These are phyloP conservation scores for Alces alces DNA, from an alignment of 2,113 vertebrate genomes.

Conservation along the genomic window DNA sequence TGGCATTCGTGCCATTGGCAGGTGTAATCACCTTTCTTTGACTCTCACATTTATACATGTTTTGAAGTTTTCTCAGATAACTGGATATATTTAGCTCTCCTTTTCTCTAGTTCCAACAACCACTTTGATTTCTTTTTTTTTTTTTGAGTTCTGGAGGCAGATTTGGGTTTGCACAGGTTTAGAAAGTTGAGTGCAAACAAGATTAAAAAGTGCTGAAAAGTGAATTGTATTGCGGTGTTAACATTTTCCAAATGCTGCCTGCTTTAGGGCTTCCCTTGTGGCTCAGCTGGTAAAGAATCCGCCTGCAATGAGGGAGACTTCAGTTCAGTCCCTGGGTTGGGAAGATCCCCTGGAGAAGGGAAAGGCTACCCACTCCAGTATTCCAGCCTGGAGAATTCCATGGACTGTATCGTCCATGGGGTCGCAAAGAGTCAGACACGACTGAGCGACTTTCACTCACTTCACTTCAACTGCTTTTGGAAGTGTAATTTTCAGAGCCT, in stretches of 20 bases:
- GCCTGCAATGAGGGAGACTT: neutral
- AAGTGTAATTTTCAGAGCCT: constrained; percentile 72
- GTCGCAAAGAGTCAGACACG: neutral
- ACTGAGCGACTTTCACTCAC: neutral
- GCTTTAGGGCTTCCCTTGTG: neutral
- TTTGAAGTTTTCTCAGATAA: constrained; percentile 42
- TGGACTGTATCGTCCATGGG: neutral
- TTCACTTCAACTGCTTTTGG: constrained; percentile 55
- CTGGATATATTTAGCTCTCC: constrained; percentile 31
- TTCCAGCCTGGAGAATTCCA: neutral
- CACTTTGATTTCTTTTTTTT: neutral
- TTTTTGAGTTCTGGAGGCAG: neutral
- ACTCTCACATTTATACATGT: neutral
- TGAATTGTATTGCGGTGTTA: constrained; percentile 57
- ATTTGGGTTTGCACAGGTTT: constrained; percentile 14
- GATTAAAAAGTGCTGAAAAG: constrained; percentile 39
- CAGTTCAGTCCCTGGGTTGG: neutral
- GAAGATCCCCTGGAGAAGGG: neutral
- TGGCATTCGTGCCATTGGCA: neutral
- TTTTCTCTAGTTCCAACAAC: constrained; percentile 24
- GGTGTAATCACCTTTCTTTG: constrained; percentile 31
- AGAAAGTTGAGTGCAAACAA: neutral
- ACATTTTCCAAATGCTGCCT: constrained; percentile 68
- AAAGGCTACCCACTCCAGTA: neutral
- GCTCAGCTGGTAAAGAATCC: neutral